phyloP scores from a whole-genome alignment of 1,140 invertebrate genomes.

The Zaprionus ghesquierei region DNA sequence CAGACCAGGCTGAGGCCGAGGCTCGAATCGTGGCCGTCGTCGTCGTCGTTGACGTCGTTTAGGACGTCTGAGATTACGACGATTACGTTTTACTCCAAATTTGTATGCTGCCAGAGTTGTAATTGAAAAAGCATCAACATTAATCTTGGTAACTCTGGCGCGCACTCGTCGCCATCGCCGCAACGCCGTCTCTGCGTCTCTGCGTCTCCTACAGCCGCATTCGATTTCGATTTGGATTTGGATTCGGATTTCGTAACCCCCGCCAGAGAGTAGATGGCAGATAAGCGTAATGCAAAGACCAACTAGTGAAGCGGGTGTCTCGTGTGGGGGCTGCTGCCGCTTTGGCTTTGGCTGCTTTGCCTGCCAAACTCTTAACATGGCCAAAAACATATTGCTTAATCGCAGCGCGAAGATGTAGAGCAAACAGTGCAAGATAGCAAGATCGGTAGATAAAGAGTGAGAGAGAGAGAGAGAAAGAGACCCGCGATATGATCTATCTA shows the following conservation, averaged over 20 bases:
- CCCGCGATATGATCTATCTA: conserved; percentile 15
- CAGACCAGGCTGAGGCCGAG: conserved; percentile 31
- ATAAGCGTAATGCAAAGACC: conserved; percentile 28
- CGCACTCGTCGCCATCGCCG: conserved; percentile 30
- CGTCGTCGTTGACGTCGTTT: conserved; percentile 66
- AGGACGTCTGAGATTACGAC: conserved; percentile 81
- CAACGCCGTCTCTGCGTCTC: too few species aligned
- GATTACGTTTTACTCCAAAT: conserved; percentile 82
- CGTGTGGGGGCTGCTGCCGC: conserved; percentile 56
- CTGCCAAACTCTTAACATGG: conserved; percentile 34
- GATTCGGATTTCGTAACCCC: conserved; percentile 57
- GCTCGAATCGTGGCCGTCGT: conserved; percentile 29
- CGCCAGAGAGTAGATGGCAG: conserved; percentile 31
- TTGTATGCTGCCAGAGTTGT: conserved; percentile 81
- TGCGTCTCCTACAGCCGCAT: neutral
- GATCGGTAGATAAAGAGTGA: neutral
- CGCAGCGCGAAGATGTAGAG: conserved; percentile 55
- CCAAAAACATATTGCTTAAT: conserved; percentile 68
- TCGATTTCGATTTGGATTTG: conserved; percentile 35
- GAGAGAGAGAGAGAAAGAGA: neutral
- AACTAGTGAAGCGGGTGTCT: conserved; percentile 58
- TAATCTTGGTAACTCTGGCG: conserved; percentile 76
- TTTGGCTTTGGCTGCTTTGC: conserved; percentile 1
- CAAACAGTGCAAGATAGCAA: conserved; percentile 14
- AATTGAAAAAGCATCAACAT: conserved; percentile 83